A percentile compares a stretch with the other conserved stretches of the same genome.
These are phyloP conservation scores for Pegoplata infirma DNA, from an alignment of 2,888 invertebrate genomes.

Conservation along the genomic window DNA sequence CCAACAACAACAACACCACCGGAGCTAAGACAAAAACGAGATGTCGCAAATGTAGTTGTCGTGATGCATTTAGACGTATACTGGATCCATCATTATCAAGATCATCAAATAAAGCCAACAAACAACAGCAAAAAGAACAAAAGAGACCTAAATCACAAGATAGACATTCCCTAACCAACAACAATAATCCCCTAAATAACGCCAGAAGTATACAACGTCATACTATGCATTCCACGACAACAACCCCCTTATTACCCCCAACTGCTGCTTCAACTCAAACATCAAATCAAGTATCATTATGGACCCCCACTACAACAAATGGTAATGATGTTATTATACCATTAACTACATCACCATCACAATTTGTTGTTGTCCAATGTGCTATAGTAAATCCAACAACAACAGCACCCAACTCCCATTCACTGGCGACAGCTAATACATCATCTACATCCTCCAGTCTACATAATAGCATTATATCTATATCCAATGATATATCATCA, in stretches of 20 bases:
- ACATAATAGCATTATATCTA: slow-evolving; percentile 42
- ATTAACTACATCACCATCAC: slow-evolving; percentile 71
- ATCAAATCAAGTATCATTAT: slow-evolving; percentile 70
- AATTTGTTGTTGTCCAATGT: slow-evolving; percentile 70
- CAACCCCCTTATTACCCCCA: slow-evolving; percentile 61
- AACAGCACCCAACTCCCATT: slow-evolving; percentile 47
- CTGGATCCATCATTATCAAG: slow-evolving; percentile 65
- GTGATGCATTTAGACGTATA: slow-evolving; percentile 70
- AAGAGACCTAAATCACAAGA: slow-evolving; percentile 48
- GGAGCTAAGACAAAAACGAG: slow-evolving; percentile 64
- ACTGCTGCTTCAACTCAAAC: slow-evolving; percentile 21
- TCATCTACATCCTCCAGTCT: slow-evolving; percentile 64
- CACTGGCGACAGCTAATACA: slow-evolving; percentile 44
- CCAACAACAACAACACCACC: slow-evolving; percentile 5
- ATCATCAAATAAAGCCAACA: slow-evolving; percentile 51
- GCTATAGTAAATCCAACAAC: slow-evolving; percentile 48
- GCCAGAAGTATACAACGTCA: slow-evolving; percentile 14
- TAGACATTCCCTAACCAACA: slow-evolving; percentile 54
- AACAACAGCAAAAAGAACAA: slow-evolving; percentile 56
- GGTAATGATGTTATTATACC: slow-evolving; percentile 72
- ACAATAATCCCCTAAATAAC: slow-evolving; percentile 53
- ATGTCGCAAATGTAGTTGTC: slow-evolving; percentile 74
- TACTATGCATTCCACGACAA: slow-evolving; percentile 45
- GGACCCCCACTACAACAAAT: slow-evolving; percentile 66
- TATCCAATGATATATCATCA: slow-evolving; percentile 32